Conservation (phyloP, 2,888 invertebrate genomes). For the Pristionchus fissidentatus region DNA sequence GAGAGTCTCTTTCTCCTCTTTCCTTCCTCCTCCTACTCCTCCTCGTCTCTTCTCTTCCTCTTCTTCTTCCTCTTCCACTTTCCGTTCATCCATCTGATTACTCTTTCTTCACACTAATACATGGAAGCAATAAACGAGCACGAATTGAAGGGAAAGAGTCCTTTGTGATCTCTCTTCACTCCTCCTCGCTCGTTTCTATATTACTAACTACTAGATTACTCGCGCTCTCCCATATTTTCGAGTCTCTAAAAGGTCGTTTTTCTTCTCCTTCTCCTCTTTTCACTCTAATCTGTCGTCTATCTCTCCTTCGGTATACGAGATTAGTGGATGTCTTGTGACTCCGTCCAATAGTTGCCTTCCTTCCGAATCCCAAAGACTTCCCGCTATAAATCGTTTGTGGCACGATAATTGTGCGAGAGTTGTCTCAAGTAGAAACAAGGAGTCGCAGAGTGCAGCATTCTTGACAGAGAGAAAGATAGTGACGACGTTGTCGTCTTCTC, state of each 20-base stretch:
- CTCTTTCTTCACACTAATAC: constrained; percentile 16
- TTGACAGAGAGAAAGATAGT: neutral
- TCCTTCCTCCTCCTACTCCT: neutral
- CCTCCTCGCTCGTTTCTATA: neutral
- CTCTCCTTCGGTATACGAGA: constrained; percentile 1
- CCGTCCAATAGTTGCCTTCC: neutral
- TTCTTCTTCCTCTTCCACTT: neutral
- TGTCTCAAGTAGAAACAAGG: constrained; percentile 16
- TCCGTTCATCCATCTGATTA: neutral
- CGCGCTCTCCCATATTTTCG: neutral
- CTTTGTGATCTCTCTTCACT: neutral
- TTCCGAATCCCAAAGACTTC: neutral
- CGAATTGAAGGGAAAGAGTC: too few species aligned
- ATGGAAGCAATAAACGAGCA: neutral
- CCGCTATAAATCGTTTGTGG: constrained; percentile 16
- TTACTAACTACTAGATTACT: neutral
- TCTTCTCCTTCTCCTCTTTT: neutral
- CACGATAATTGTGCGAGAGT: constrained; percentile 15
- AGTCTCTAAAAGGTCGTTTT: neutral
- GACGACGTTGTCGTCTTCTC: neutral
- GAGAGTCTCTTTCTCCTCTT: neutral
- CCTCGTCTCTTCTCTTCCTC: neutral
- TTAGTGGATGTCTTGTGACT: constrained; percentile 17
- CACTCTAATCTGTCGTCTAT: neutral
- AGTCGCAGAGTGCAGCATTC: constrained; percentile 4